phyloP scores from a whole-genome alignment of 2,113 vertebrate species.

The Larimichthys polyactis region DNA sequence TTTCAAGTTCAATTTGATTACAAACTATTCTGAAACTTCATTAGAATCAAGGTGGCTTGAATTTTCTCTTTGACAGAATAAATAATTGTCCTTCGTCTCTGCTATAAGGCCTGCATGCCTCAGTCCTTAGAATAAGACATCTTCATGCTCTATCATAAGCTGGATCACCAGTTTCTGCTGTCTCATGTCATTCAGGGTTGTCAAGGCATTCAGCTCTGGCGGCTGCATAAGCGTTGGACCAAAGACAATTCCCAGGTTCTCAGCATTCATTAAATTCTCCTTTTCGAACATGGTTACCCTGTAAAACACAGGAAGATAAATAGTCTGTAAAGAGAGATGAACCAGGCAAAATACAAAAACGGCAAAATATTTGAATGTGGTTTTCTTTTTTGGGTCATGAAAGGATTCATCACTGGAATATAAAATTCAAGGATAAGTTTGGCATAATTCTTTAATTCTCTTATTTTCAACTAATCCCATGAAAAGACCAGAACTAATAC shows the following conservation, averaged over 20 bases:
- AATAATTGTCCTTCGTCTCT: constrained; percentile 67
- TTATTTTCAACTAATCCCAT: constrained; percentile 4
- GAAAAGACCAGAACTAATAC: background rate
- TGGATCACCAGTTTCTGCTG: constrained; percentile 97
- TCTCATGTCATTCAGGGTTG: constrained; percentile 96
- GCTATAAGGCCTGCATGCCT: constrained; percentile 6
- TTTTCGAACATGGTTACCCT: constrained; percentile 97
- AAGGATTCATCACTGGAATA: background rate
- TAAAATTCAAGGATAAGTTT: background rate
- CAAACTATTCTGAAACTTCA: constrained; percentile 61
- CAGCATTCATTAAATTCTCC: constrained; percentile 97
- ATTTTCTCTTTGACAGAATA: constrained; percentile 74
- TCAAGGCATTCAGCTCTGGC: constrained; percentile 93
- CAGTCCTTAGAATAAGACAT: constrained; percentile 92
- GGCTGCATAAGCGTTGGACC: constrained; percentile 98
- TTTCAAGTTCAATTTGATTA: constrained; percentile 82
- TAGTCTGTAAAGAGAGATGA: background rate
- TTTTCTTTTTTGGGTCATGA: background rate
- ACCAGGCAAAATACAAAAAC: constrained; percentile 8
- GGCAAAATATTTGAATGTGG: background rate
- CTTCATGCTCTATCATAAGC: constrained; percentile 97
- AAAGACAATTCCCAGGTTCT: constrained; percentile 97
- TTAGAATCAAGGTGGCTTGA: constrained; percentile 67
- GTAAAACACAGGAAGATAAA: constrained; percentile 43
- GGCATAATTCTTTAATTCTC: background rate